phyloP scores from a whole-genome alignment of 2,888 invertebrate species.

The Lottia scabra region DNA sequence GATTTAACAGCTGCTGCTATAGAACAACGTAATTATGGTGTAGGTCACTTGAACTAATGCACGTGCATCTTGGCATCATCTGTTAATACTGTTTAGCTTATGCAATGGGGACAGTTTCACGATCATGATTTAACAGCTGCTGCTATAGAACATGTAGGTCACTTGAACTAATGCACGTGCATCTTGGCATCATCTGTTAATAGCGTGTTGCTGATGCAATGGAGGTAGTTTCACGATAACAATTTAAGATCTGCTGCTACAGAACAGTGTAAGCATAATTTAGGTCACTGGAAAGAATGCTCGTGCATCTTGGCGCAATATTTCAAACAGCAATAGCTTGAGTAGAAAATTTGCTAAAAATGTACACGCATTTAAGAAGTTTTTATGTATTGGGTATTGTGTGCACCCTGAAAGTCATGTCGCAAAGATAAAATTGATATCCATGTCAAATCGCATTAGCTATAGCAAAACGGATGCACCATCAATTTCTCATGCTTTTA shows the following conservation, averaged over 20 bases:
- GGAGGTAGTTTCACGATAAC: neutral
- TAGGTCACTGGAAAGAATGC: neutral
- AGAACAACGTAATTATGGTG: neutral
- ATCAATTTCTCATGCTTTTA: too few species aligned
- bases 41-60: neutral
- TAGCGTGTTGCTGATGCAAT: neutral
- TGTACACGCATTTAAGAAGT: too few species aligned
- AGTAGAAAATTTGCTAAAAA: too few species aligned
- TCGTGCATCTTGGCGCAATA: too few species aligned
- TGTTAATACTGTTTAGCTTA: neutral
- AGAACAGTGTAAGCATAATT: neutral
- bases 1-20: slow-evolving; percentile 1
- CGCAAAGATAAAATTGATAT: too few species aligned
- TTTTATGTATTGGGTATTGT: too few species aligned
- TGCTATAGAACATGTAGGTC: neutral
- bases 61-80: neutral
- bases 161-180: too few species aligned
- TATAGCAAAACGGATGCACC: too few species aligned
- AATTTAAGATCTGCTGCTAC: neutral
- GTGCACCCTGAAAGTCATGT: too few species aligned
- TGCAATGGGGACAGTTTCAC: neutral
- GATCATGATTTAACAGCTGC: neutral
- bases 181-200: neutral
- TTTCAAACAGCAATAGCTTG: too few species aligned
- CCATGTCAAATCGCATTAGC: too few species aligned